phyloP scores from a whole-genome alignment of 1,140 invertebrate genomes.

The Bacillus rossius region DNA sequence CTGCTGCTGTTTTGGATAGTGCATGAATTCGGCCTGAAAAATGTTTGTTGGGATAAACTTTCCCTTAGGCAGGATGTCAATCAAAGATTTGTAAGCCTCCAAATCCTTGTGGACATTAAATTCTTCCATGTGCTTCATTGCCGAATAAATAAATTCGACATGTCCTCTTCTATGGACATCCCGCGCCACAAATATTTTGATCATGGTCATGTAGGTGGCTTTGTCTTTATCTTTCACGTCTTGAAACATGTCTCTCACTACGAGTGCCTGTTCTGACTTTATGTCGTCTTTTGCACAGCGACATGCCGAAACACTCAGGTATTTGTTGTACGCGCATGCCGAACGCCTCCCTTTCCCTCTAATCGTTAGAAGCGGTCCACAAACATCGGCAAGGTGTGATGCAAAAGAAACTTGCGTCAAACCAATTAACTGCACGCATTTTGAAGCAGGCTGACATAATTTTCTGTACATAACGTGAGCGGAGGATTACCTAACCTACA shows the following conservation, averaged over 20 bases:
- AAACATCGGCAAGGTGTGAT: too few species aligned
- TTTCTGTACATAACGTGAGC: too few species aligned
- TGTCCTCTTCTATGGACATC: conserved; percentile 64
- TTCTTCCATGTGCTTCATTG: conserved; percentile 81
- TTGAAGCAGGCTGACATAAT: too few species aligned
- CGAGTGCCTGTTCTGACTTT: conserved; percentile 10
- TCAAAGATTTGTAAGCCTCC: conserved; percentile 83
- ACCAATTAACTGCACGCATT: too few species aligned
- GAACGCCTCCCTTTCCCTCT: too few species aligned
- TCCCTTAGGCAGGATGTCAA: conserved; percentile 91
- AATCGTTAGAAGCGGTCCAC: too few species aligned
- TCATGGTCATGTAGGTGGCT: conserved; percentile 63
- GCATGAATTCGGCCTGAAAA: conserved; percentile 81
- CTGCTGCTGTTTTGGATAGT: conserved; percentile 93
- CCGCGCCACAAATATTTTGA: conserved; percentile 60
- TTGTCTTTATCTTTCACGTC: conserved; percentile 59
- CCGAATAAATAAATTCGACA: conserved; percentile 90
- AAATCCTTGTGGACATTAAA: conserved; percentile 89
- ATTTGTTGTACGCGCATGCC: too few species aligned
- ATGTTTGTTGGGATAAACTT: conserved; percentile 76
- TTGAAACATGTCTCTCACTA: conserved; percentile 42
- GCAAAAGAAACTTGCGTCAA: too few species aligned
- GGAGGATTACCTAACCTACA: too few species aligned
- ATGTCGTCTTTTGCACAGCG: too few species aligned
- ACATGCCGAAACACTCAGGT: too few species aligned